phyloP scores from a whole-genome alignment of 2,113 vertebrate genomes.

The Neomonachus schauinslandi region DNA sequence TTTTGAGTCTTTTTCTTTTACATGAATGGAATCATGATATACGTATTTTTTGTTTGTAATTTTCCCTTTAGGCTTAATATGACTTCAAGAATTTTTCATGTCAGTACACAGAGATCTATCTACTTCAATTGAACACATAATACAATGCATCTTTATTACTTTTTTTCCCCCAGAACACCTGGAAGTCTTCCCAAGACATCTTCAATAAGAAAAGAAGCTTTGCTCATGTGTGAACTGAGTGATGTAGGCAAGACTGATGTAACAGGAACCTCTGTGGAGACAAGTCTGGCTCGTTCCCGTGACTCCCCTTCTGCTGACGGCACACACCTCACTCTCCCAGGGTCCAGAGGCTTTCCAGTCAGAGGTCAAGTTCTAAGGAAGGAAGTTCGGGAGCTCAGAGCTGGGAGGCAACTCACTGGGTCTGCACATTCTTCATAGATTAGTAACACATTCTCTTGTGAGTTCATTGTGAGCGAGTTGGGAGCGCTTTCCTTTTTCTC shows the following conservation, averaged over 20 bases:
- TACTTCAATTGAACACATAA: background rate
- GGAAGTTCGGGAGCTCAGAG: conserved; percentile 34
- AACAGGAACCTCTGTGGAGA: background rate
- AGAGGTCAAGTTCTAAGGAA: conserved; percentile 56
- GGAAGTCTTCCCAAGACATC: background rate
- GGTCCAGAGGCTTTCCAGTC: background rate
- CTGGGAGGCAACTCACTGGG: background rate
- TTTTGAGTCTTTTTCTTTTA: background rate
- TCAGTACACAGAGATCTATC: background rate
- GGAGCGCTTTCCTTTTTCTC: conserved; percentile 11
- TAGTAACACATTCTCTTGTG: conserved; percentile 22
- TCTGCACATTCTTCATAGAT: conserved; percentile 44
- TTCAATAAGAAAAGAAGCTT: background rate
- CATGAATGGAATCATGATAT: background rate
- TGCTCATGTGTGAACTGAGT: background rate
- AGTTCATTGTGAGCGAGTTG: background rate
- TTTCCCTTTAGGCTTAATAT: background rate
- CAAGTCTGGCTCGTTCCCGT: accelerated
- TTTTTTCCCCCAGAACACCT: background rate
- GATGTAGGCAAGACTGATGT: background rate
- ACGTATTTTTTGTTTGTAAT: background rate
- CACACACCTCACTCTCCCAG: background rate
- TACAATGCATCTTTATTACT: accelerated
- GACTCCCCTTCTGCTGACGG: background rate
- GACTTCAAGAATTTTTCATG: background rate